A percentile compares a stretch with the other conserved stretches of the same genome.
These are phyloP conservation scores for Antrozous pallidus DNA, from an alignment of 2,797 vertebrate species.

Conservation along the genomic window DNA sequence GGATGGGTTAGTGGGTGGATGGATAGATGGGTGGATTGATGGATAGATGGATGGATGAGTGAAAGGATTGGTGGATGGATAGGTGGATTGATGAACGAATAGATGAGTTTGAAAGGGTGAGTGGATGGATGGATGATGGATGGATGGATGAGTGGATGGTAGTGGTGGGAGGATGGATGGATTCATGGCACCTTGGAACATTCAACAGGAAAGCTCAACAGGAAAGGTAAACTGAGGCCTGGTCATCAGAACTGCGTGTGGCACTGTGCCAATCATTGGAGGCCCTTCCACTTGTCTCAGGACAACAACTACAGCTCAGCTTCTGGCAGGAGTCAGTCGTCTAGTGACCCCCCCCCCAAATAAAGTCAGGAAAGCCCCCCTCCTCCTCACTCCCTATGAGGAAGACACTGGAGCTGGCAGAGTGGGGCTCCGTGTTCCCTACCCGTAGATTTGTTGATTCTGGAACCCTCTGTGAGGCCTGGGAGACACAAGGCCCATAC, in stretches of 20 bases:
- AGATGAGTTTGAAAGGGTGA: not conserved
- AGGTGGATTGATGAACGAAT: accelerated
- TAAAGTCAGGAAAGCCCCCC: not conserved
- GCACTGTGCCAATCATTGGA: not conserved
- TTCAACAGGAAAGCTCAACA: not conserved
- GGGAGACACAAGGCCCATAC: not conserved
- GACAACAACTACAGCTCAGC: too few species aligned
- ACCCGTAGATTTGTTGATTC: not conserved
- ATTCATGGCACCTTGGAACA: too few species aligned
- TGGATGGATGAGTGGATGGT: not conserved
- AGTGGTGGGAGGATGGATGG: not conserved
- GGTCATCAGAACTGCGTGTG: not conserved
- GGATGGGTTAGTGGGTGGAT: accelerated
- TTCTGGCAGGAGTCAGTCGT: not conserved
- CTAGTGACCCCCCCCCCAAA: too few species aligned
- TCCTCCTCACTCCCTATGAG: not conserved
- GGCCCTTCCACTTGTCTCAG: not conserved
- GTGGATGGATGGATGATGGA: too few species aligned
- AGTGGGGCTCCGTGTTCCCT: not conserved
- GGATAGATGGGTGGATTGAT: accelerated
- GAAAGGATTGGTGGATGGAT: too few species aligned
- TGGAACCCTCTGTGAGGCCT: not conserved
- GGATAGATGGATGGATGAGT: not conserved
- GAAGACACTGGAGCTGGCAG: not conserved
- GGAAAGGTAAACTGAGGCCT: not conserved